These are phyloP conservation scores for Notodromas monacha DNA, from an alignment of 2,888 invertebrate genomes.

Conservation along the genomic window DNA sequence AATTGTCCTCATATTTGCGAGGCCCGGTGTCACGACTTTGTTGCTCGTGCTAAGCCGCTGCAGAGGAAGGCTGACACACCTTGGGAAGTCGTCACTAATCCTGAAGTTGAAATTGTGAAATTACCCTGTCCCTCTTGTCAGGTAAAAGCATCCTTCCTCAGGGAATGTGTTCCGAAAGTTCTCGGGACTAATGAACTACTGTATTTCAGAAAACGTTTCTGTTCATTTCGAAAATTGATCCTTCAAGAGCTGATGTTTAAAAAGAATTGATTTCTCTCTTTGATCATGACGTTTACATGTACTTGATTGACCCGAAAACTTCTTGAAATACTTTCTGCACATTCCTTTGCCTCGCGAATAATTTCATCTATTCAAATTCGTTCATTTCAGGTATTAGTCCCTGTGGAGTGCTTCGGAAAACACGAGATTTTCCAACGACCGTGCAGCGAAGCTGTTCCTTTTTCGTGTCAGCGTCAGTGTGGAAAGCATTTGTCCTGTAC, in stretches of 20 bases:
- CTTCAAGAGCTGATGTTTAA: too few species aligned
- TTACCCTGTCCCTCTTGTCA: slow-evolving; percentile 1
- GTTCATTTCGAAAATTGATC: too few species aligned
- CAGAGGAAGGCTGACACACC: not conserved
- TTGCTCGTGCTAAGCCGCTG: slow-evolving; percentile 11
- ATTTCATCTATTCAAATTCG: too few species aligned
- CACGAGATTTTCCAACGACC: slow-evolving; percentile 16
- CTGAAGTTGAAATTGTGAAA: not conserved
- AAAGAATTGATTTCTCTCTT: too few species aligned
- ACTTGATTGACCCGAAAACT: too few species aligned
- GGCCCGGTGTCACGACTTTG: too few species aligned
- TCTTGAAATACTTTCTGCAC: too few species aligned
- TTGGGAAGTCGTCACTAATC: not conserved
- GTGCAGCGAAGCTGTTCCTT: slow-evolving; percentile 23
- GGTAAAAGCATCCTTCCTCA: not conserved
- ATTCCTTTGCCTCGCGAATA: too few species aligned
- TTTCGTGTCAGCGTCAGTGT: slow-evolving; percentile 18
- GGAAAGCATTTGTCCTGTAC: slow-evolving; percentile 16
- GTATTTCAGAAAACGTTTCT: slow-evolving; percentile 5
- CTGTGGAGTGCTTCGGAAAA: slow-evolving; percentile 20
- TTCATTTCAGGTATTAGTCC: too few species aligned
- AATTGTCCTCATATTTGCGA: too few species aligned
- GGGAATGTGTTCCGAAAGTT: not conserved
- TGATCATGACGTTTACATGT: too few species aligned
- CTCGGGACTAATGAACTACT: not conserved